phyloP scores from a whole-genome alignment of 2,797 vertebrate species.

The Halcyon badia region DNA sequence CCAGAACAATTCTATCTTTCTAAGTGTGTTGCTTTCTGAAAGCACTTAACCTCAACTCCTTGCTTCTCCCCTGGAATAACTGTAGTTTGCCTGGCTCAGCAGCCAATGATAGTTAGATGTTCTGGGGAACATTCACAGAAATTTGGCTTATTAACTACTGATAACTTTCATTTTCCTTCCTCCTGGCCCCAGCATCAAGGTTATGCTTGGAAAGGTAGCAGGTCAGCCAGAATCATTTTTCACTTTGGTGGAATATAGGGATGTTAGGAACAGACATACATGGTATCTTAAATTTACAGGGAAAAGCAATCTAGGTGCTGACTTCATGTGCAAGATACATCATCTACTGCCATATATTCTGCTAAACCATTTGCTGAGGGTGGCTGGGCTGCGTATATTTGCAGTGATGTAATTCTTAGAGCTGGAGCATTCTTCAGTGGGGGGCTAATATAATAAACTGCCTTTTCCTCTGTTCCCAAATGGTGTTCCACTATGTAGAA shows the following conservation, averaged over 20 bases:
- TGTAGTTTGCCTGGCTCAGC: not conserved
- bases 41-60: not conserved
- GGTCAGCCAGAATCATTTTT: not conserved
- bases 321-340: not conserved
- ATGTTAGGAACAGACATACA: not conserved
- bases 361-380: not conserved
- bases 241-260: not conserved
- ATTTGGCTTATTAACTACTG: not conserved
- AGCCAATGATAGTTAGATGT: accelerated
- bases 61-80: not conserved
- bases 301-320: not conserved
- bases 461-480: not conserved
- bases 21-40: not conserved
- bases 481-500: not conserved
- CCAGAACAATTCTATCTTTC: not conserved
- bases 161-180: not conserved
- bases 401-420: not conserved
- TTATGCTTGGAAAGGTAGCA: not conserved
- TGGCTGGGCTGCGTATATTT: not conserved
- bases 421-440: not conserved
- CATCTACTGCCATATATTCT: not conserved
- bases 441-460: not conserved
- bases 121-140: not conserved
- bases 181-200: not conserved
- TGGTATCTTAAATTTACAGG: not conserved